Evolutionary conservation across 2,797 vertebrate genomes (phyloP).

Genomic region (Otolemur crassicaudatus): DNA sequence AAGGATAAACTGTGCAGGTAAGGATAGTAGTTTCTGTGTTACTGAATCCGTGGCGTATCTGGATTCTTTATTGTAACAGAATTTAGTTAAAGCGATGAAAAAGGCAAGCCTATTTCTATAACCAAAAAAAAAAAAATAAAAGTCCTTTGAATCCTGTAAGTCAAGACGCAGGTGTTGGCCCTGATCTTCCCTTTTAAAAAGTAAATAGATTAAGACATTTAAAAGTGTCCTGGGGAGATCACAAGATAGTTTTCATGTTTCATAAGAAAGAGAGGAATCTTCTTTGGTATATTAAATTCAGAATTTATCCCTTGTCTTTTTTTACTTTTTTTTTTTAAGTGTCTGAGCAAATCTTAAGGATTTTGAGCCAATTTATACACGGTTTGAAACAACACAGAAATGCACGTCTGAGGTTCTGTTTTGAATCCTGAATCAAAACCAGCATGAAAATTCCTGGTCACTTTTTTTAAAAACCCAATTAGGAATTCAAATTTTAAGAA

Average conservation of each 20-base stretch:
- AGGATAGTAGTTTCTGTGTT: conserved; percentile 1
- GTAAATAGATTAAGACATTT: not conserved
- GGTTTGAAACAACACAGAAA: conserved; percentile 57
- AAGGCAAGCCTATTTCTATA: not conserved
- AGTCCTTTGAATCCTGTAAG: not conserved
- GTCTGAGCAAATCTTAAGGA: not conserved
- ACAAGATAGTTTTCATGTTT: not conserved
- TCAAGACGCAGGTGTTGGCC: not conserved
- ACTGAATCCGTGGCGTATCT: fast-evolving
- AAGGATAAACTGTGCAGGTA: conserved; percentile 91
- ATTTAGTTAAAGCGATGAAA: not conserved
- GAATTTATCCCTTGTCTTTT: not conserved
- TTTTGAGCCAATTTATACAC: not conserved
- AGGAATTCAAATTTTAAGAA: conserved; percentile 66
- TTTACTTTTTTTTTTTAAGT: not conserved
- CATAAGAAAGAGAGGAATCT: not conserved
- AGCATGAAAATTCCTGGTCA: conserved; percentile 62
- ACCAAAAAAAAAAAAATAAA: not conserved
- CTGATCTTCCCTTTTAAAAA: not conserved
- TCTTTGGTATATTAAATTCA: not conserved
- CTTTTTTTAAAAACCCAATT: conserved; percentile 37
- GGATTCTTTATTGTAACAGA: not conserved
- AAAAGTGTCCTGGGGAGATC: not conserved
- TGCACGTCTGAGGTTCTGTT: conserved; percentile 48
- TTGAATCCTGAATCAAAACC: conserved; percentile 69